Percentiles rank a stretch among this genome's conserved stretches.
Conservation (phyloP, 2,888 invertebrate genomes). For the Mythimna loreyi region DNA sequence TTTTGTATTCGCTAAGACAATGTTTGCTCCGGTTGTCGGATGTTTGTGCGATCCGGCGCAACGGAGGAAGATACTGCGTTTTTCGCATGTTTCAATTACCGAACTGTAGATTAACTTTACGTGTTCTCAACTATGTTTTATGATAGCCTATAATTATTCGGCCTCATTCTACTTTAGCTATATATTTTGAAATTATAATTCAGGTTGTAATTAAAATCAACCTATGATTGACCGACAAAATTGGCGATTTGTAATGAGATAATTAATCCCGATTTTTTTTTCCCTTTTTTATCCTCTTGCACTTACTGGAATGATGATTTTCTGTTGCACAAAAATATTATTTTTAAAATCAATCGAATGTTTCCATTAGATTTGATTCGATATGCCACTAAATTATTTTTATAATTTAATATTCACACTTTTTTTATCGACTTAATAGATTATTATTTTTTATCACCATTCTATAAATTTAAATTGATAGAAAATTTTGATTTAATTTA, state of each 20-base stretch:
- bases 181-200: conserved; percentile 39
- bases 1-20: conserved; percentile 50
- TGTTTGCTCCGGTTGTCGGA: conserved; percentile 73
- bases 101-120: conserved; percentile 51
- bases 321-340: conserved; percentile 21
- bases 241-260: not conserved
- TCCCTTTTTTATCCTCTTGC: conserved; percentile 3
- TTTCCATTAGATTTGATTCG: conserved; percentile 10
- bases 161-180: conserved; percentile 59
- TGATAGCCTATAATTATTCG: conserved; percentile 59
- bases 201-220: conserved; percentile 35
- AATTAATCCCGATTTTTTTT: not conserved
- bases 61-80: conserved; percentile 77
- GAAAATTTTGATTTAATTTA: conserved; percentile 8
- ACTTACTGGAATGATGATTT: conserved; percentile 29
- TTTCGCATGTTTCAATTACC: conserved; percentile 74
- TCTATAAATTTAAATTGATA: conserved; percentile 17
- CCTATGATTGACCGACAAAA: conserved; percentile 20
- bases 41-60: conserved; percentile 80
- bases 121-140: conserved; percentile 53
- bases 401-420: conserved; percentile 10
- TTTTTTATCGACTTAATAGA: conserved; percentile 9
- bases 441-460: conserved; percentile 19
- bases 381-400: conserved; percentile 23
- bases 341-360: conserved; percentile 1